These are phyloP conservation scores for Pristionchus mayeri DNA, from an alignment of 2,888 invertebrate genomes.

Conservation along the genomic window DNA sequence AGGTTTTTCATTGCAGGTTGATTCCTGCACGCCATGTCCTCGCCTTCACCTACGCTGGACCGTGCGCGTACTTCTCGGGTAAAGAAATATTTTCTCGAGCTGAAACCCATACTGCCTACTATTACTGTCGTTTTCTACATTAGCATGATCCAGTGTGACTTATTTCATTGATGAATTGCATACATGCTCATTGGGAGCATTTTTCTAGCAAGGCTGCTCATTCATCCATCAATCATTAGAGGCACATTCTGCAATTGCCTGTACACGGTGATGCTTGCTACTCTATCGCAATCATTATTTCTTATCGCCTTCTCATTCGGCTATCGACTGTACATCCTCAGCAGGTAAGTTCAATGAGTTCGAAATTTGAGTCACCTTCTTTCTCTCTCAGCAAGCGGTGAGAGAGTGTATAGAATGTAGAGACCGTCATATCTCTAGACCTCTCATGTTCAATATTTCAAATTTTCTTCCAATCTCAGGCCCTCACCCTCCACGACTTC, in stretches of 20 bases:
- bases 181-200: too few species aligned
- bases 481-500: not conserved
- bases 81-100: not conserved
- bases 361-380: too few species aligned
- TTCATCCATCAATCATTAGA: not conserved
- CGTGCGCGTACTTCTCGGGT: not conserved
- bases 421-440: too few species aligned
- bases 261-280: not conserved
- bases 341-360: not conserved
- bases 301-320: not conserved
- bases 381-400: too few species aligned
- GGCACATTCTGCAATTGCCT: not conserved
- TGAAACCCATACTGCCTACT: too few species aligned
- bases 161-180: too few species aligned
- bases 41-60: not conserved
- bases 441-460: too few species aligned
- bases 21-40: not conserved
- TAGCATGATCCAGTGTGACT: too few species aligned
- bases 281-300: conserved; percentile 4
- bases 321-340: not conserved
- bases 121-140: too few species aligned
- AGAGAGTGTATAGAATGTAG: too few species aligned
- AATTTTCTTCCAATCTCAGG: not conserved
- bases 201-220: too few species aligned
- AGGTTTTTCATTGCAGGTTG: not conserved